Evolutionary conservation across 2,888 invertebrate species (phyloP), one percentile per base, ranked within the genome.

Genomic region (Parelbella ahira): DNA sequence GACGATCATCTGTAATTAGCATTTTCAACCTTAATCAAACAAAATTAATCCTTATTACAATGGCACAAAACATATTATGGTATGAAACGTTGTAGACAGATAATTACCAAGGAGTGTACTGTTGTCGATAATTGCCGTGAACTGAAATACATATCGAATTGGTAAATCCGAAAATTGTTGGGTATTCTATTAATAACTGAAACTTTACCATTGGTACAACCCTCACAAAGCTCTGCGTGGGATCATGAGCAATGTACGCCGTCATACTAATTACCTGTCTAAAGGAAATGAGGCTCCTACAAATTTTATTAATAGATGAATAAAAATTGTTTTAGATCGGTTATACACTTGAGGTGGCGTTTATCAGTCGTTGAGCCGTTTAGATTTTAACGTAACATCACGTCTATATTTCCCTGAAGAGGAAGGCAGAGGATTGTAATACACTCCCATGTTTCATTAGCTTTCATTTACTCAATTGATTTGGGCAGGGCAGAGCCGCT

Each of bases 61-160:
- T 0, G 6, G 0, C 0, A 44, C 58, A 64, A 53, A 52, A 64
- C 41, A 49, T 41, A 50, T 49, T 68, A 37, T 48, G 10, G 4
- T 37, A n/a, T 21, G 15, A 15, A 13, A 20, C 2, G 5, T 33
- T 4, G 10, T 3, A 30, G 33, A 41, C 41, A 25, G 7, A 56
- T 79, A 80, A 82, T 83, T 84, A 80, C 64, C 53, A 50, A 72
- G 77, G 73, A 79, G 77, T 74, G 68, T 73, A 71, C 63, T 80
- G 72, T 79, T 79, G 76, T 69, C 65, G 66, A 63, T 78, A 83
- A 84, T 84, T 79, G 75, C 67, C 9, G 28, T 28, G 8, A 30
- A 30, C 41, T 33, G 28, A 41, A 41, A 33, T 34, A 33, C 33
- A 12, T 10, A 34, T 33, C 21, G 13, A 28, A 68, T 68, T 66